These are phyloP conservation scores for Anguilla japonica DNA, from an alignment of 2,113 vertebrate species.

Conservation along the genomic window DNA sequence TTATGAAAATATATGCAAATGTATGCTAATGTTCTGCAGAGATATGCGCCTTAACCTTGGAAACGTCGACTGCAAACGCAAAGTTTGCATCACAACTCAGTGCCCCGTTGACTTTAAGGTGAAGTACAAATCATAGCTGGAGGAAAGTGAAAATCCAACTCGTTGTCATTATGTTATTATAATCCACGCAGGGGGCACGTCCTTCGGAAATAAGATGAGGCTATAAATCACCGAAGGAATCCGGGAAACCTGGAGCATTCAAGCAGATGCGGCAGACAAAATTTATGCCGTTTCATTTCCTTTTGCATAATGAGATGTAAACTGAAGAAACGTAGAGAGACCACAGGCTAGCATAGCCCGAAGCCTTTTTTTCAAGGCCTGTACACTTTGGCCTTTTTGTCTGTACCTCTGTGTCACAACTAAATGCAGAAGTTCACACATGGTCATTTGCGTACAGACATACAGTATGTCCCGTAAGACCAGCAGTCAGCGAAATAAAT, in stretches of 20 bases:
- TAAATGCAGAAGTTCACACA: no score
- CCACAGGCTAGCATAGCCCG: background rate
- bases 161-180: conserved; percentile 16
- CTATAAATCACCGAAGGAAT: conserved; percentile 10
- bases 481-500: no score
- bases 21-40: background rate
- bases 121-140: background rate
- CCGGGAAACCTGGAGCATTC: background rate
- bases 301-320: no score
- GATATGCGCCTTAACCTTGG: background rate
- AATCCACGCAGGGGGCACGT: background rate
- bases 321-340: background rate
- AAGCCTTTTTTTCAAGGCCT: background rate
- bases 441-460: no score
- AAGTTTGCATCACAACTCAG: background rate
- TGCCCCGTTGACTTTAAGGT: background rate
- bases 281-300: background rate
- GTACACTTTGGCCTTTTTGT: no score
- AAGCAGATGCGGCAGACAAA: background rate
- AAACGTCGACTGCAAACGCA: background rate
- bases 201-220: conserved; percentile 18
- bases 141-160: background rate
- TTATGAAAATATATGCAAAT: background rate
- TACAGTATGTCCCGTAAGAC: no score
- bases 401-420: no score